Evolutionary conservation across 1,140 invertebrate genomes (phyloP).

Genomic region (Diabrotica virgifera): DNA sequence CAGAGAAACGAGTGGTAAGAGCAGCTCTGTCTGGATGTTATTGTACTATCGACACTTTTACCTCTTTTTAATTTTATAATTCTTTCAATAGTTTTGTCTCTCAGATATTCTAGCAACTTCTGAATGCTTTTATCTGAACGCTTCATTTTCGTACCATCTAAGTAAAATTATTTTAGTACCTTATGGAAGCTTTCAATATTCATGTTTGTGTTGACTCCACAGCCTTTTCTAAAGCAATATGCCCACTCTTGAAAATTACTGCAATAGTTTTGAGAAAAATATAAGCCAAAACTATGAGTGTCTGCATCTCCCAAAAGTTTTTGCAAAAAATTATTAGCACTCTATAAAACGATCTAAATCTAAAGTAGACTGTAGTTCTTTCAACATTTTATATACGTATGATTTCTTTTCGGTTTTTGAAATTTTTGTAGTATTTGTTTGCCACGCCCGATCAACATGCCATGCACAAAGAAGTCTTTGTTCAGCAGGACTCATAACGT

Average conservation of each 20-base stretch:
- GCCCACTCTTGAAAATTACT: slow-evolving; percentile 21
- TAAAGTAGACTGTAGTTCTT: slow-evolving; percentile 8
- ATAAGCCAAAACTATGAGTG: slow-evolving; percentile 12
- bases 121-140: slow-evolving; percentile 25
- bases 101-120: slow-evolving; percentile 20
- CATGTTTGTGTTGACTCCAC: slow-evolving; percentile 28
- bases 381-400: slow-evolving; percentile 24
- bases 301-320: background rate
- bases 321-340: background rate
- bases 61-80: slow-evolving; percentile 16
- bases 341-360: background rate
- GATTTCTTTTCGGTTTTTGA: slow-evolving; percentile 17
- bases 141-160: slow-evolving; percentile 25
- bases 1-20: background rate
- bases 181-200: slow-evolving; percentile 28
- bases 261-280: slow-evolving; percentile 24
- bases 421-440: slow-evolving; percentile 29
- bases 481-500: slow-evolving; percentile 20
- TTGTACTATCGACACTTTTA: slow-evolving; percentile 2
- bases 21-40: slow-evolving; percentile 4
- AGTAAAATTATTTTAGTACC: slow-evolving; percentile 24
- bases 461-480: slow-evolving; percentile 25
- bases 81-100: slow-evolving; percentile 27
- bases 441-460: slow-evolving; percentile 29
- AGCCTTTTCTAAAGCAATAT: slow-evolving; percentile 23